Base-by-base conservation (phyloP, 2,888 invertebrate species). In the Hypolimnas misippus region DNA sequence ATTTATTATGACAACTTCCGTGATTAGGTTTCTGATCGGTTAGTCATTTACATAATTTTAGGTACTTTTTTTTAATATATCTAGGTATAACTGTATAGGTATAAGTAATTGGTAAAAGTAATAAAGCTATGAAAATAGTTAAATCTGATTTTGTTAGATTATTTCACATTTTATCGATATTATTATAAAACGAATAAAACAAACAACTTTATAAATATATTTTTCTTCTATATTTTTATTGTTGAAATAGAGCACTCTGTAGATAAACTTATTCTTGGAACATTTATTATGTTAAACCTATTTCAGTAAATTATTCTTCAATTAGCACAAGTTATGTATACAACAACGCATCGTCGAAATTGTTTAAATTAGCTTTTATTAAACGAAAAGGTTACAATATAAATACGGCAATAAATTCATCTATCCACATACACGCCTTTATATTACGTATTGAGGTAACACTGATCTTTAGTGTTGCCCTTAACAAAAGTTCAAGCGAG, bases 401-500 rank as follows among this genome's bases (percentile, higher is more conserved):
- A 35, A 33, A 52, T 52, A 35, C 52, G 52, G 19, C 19, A 52
- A 52, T 52, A 52, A 52, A 52, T 52, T 33, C 52, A 19, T 52
- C 33, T 17, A 52, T 35, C 19, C 10, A 35, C 52, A 14, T 29
- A 35, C 35, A 12, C 35, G 17, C n/a, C 17, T 25, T n/a, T 46
- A 33, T 17, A 8, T 8, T 10, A 31, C 33, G 7, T 31, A 51
- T 35, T 33, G 35, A 52, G 3, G n/a, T 42, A 35, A 17, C 7
- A 44, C 44, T 19, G 14, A 52, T 44, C 42, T 59, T 21, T 46
- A 44, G 44, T 46, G 25, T 46, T 46, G 35, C 44, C 35, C n/a
- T 33, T 33, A 52, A 35, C 19, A 35, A 52, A 53, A 46, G 35
- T 54, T 60, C 59, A 60, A 46, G 25, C 53, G 29, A 54, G 25